Evolutionary conservation across 2,888 invertebrate genomes (phyloP).

Genomic region (Tetanocera ferruginea): DNA sequence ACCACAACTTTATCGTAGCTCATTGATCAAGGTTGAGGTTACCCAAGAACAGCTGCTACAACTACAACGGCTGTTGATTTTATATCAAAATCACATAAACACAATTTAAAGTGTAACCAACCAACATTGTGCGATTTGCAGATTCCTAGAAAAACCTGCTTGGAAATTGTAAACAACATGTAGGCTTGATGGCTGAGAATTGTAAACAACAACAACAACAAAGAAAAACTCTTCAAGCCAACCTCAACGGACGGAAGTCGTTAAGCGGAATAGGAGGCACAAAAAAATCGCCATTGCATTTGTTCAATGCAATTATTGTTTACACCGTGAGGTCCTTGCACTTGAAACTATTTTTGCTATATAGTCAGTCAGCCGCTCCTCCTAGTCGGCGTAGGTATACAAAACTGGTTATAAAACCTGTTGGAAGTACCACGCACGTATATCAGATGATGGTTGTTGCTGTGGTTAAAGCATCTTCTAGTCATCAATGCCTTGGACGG

Average conservation of each 20-base stretch:
- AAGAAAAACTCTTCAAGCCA: not conserved
- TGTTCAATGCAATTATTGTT: conserved; percentile 11
- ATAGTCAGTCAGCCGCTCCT: not conserved
- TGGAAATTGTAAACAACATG: not conserved
- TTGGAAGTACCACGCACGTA: conserved; percentile 10
- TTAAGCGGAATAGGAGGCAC: not conserved
- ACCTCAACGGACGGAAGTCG: conserved; percentile 23
- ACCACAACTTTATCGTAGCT: not conserved
- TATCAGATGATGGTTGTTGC: conserved; percentile 3
- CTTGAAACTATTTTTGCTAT: conserved; percentile 24
- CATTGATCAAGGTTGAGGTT: not conserved
- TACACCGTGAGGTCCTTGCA: conserved; percentile 35
- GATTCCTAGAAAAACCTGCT: not conserved
- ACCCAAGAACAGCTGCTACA: too few relatives aligned
- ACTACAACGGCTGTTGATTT: too few relatives aligned
- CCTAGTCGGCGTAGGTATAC: not conserved
- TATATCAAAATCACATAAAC: too few relatives aligned
- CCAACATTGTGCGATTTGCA: not conserved
- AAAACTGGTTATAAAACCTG: conserved; percentile 30
- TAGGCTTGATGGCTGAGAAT: not conserved
- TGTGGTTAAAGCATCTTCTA: conserved; percentile 4
- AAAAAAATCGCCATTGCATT: not conserved
- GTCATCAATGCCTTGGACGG: conserved; percentile 7
- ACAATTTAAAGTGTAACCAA: too few relatives aligned
- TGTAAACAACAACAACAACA: conserved; percentile 4